Evolutionary conservation across 2,113 vertebrate genomes (phyloP).

Genomic region (Coturnix japonica): DNA sequence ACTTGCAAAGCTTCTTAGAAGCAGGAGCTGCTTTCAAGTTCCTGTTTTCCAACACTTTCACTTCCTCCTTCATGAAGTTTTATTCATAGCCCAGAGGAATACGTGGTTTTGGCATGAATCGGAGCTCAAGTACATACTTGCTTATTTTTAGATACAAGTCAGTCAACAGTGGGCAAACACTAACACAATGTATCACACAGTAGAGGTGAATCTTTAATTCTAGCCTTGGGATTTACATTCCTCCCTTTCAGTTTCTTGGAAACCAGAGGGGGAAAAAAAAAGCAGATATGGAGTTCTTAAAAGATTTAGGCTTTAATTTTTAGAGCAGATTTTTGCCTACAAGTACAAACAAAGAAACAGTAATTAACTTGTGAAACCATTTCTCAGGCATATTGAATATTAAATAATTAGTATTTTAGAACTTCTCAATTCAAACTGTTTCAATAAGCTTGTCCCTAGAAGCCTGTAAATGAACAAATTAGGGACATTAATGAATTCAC

Average conservation of each 20-base stretch:
- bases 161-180: not conserved
- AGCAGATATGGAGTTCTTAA: not conserved
- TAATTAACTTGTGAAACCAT: not conserved
- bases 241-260: not conserved
- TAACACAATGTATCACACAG: not conserved
- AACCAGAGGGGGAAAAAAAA: not conserved
- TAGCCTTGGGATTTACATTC: not conserved
- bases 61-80: not conserved
- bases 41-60: not conserved
- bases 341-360: not conserved
- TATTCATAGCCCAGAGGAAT: slow-evolving; percentile 6
- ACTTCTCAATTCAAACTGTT: not conserved
- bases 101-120: not conserved
- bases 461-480: not conserved
- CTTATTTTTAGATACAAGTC: not conserved
- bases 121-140: not conserved
- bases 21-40: not conserved
- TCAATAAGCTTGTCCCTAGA: not conserved
- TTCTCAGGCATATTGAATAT: not conserved
- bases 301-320: not conserved
- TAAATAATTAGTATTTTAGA: not conserved
- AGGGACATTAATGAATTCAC: not conserved
- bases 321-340: not conserved
- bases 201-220: not conserved
- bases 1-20: not conserved